phyloP scores from a whole-genome alignment of 2,113 vertebrate genomes.

The Bos indicus region DNA sequence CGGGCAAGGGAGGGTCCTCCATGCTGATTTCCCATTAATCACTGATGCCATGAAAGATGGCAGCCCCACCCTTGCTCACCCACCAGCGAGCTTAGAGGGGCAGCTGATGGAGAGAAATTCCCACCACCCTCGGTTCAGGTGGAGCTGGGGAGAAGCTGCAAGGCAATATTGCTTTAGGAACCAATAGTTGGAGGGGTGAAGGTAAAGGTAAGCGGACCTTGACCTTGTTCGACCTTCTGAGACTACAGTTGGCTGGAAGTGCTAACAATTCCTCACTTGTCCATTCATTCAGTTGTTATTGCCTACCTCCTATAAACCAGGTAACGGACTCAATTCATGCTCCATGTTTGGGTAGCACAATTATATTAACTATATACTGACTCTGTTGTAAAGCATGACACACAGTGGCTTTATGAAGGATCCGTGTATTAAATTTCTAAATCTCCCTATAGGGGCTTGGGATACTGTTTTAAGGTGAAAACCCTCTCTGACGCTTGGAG shows the following conservation, averaged over 20 bases:
- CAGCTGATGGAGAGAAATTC: not conserved
- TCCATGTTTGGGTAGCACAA: not conserved
- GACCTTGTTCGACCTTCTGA: not conserved
- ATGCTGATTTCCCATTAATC: not conserved
- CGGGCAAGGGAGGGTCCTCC: not conserved
- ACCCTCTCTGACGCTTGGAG: not conserved
- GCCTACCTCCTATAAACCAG: not conserved
- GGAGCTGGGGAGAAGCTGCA: not conserved
- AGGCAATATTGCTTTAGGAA: not conserved
- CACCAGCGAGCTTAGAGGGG: not conserved
- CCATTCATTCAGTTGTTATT: not conserved
- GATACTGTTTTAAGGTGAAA: not conserved
- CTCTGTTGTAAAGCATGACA: not conserved
- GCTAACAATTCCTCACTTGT: not conserved
- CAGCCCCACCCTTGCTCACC: not conserved
- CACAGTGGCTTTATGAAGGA: not conserved
- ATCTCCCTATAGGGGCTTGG: not conserved
- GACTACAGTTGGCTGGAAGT: not conserved
- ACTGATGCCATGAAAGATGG: not conserved
- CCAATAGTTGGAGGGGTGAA: not conserved
- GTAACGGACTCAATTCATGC: not conserved
- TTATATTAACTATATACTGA: not conserved
- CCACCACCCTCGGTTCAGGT: not conserved
- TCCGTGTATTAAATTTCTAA: not conserved
- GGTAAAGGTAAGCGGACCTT: rapidly evolving